Percentiles rank a stretch among this genome's conserved stretches.
These are phyloP conservation scores for Mugil cephalus DNA, from an alignment of 2,113 vertebrate genomes.

Conservation along the genomic window DNA sequence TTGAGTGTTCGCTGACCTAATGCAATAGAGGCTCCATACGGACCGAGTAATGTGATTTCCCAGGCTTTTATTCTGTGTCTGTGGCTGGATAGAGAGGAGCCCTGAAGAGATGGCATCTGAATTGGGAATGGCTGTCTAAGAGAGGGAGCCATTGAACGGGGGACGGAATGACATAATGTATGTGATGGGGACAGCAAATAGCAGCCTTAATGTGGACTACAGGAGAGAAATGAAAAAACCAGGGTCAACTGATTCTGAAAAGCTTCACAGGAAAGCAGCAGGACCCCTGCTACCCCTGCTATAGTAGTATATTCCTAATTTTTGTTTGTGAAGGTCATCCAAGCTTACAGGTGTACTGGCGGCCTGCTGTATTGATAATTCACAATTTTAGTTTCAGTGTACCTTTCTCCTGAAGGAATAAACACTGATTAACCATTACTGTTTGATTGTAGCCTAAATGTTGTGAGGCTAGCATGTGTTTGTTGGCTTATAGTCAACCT, in stretches of 20 bases:
- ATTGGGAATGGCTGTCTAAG: slow-evolving; percentile 52
- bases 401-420: not conserved
- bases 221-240: not conserved
- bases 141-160: slow-evolving; percentile 43
- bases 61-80: slow-evolving; percentile 80
- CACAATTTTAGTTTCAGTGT: too few species aligned
- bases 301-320: slow-evolving; percentile 6
- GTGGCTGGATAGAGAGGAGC: slow-evolving; percentile 69
- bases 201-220: slow-evolving; percentile 20
- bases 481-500: not conserved
- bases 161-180: slow-evolving; percentile 53
- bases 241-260: slow-evolving; percentile 57
- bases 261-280: slow-evolving; percentile 23
- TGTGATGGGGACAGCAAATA: slow-evolving; percentile 43
- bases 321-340: slow-evolving; percentile 14
- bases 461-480: not conserved
- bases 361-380: not conserved
- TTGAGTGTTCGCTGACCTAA: slow-evolving; percentile 78
- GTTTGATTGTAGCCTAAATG: not conserved
- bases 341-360: slow-evolving; percentile 27
- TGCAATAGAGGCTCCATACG: slow-evolving; percentile 77
- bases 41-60: slow-evolving; percentile 81
- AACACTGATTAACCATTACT: not conserved
- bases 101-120: slow-evolving; percentile 73
- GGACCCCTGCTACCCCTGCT: slow-evolving; percentile 30